Conservation (phyloP, 2,888 invertebrate genomes). For the Cistogaster globosa region DNA sequence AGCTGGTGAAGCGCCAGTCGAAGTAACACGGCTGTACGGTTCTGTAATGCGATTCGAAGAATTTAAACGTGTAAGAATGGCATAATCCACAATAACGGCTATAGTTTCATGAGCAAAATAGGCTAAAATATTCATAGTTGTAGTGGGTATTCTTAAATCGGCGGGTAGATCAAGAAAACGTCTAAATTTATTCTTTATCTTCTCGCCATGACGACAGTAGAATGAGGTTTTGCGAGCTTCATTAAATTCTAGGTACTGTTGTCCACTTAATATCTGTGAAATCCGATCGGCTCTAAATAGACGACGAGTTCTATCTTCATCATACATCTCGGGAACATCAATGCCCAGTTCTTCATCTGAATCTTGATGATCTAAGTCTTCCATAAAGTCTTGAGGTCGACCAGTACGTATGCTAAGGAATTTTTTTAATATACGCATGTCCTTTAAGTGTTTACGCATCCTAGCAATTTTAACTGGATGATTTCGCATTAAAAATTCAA, state of each 20-base stretch:
- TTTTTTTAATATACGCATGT: slow-evolving; percentile 83
- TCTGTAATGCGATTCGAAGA: slow-evolving; percentile 87
- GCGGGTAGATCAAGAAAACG: slow-evolving; percentile 86
- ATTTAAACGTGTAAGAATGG: slow-evolving; percentile 91
- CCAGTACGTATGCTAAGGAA: slow-evolving; percentile 80
- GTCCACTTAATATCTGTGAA: slow-evolving; percentile 84
- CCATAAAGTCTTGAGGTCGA: slow-evolving; percentile 81
- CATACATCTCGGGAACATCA: slow-evolving; percentile 83
- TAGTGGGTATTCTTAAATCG: slow-evolving; percentile 85
- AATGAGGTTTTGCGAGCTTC: slow-evolving; percentile 92
- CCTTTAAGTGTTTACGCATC: slow-evolving; percentile 88
- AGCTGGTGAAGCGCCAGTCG: slow-evolving; percentile 80
- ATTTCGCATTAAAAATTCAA: slow-evolving; percentile 92
- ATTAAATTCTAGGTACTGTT: slow-evolving; percentile 90
- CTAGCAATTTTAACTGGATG: slow-evolving; percentile 90
- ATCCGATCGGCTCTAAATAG: slow-evolving; percentile 86
- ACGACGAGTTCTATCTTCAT: slow-evolving; percentile 82
- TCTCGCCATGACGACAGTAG: slow-evolving; percentile 84
- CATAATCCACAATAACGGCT: slow-evolving; percentile 93
- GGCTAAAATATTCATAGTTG: slow-evolving; percentile 90
- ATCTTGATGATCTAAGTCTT: slow-evolving; percentile 83
- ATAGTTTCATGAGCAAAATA: slow-evolving; percentile 96
- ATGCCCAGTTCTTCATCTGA: slow-evolving; percentile 84
- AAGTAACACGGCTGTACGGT: slow-evolving; percentile 86
- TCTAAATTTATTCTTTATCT: slow-evolving; percentile 85